A percentile compares a stretch with the other conserved stretches of the same genome.
Conservation (phyloP, 2,888 invertebrate species). For the Argyresthia albistria region DNA sequence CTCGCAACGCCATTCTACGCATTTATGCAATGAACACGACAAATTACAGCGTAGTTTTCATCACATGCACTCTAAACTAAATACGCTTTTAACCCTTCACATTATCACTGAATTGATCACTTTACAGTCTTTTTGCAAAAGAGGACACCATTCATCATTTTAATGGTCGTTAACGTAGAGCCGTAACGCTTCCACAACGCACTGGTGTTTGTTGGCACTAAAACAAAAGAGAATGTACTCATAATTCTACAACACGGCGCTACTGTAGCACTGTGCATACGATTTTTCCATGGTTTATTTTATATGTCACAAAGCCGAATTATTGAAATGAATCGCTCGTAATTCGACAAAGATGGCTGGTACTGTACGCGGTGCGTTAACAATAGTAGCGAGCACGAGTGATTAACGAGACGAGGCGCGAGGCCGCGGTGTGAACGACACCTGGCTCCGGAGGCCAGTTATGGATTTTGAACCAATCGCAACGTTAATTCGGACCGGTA, state of each 20-base stretch:
- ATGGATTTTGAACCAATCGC: constrained; percentile 72
- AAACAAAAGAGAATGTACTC: constrained; percentile 69
- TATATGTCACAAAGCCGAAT: constrained; percentile 38
- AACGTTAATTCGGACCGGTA: constrained; percentile 71
- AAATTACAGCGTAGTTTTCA: constrained; percentile 68
- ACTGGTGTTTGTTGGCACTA: constrained; percentile 37
- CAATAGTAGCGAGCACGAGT: constrained; percentile 70
- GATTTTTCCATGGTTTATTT: constrained; percentile 52
- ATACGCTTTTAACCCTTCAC: constrained; percentile 56
- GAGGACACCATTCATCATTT: constrained; percentile 65
- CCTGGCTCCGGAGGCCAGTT: constrained; percentile 72
- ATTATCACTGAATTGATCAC: constrained; percentile 54
- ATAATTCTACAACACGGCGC: constrained; percentile 42
- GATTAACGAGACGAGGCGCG: constrained; percentile 71
- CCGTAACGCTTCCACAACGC: constrained; percentile 64
- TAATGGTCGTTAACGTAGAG: constrained; percentile 62
- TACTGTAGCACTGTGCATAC: constrained; percentile 33
- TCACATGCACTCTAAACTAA: constrained; percentile 50
- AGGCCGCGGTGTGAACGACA: constrained; percentile 74
- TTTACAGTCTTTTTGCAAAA: constrained; percentile 60
- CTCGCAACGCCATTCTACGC: constrained; percentile 68
- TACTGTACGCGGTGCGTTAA: constrained; percentile 66
- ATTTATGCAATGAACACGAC: constrained; percentile 66
- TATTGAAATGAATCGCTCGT: constrained; percentile 58
- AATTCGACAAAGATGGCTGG: constrained; percentile 73